These are phyloP conservation scores for Cryptus viduatorius DNA, from an alignment of 2,888 invertebrate genomes.

Conservation along the genomic window DNA sequence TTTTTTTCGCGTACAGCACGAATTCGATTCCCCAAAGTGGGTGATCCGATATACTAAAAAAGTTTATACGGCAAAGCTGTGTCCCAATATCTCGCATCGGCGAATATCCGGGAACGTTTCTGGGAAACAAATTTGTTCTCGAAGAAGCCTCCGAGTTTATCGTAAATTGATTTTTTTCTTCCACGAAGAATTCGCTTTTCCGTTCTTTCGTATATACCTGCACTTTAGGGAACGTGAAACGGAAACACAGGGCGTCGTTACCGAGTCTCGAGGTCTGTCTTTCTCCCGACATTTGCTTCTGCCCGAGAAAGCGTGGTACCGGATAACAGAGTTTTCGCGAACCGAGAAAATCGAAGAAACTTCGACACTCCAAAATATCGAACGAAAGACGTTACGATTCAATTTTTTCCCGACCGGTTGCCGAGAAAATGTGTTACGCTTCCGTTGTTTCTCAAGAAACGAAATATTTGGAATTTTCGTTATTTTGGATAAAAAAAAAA, in stretches of 20 bases:
- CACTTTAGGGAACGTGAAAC: neutral
- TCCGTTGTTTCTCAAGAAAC: too few relatives aligned
- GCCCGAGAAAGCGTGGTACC: neutral
- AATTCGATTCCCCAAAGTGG: neutral
- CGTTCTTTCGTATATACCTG: neutral
- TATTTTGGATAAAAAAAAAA: too few relatives aligned
- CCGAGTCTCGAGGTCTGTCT: neutral
- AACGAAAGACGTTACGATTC: neutral
- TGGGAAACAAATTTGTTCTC: conserved; percentile 18
- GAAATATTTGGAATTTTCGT: too few relatives aligned
- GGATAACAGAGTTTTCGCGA: neutral
- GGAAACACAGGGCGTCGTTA: neutral
- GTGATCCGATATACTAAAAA: neutral
- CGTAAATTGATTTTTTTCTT: conserved; percentile 2
- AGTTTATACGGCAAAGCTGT: too few relatives aligned
- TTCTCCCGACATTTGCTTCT: neutral
- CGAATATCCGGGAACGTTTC: neutral
- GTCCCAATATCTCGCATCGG: neutral
- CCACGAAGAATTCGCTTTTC: neutral
- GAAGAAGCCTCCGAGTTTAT: neutral
- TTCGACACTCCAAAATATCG: neutral
- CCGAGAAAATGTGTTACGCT: too few relatives aligned
- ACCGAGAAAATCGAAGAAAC: conserved; percentile 10
- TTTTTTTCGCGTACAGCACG: conserved; percentile 7
- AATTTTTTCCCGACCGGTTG: too few relatives aligned